These are phyloP conservation scores for Cremastinae sp. DNA, from an alignment of 2,888 invertebrate species.

Conservation along the genomic window DNA sequence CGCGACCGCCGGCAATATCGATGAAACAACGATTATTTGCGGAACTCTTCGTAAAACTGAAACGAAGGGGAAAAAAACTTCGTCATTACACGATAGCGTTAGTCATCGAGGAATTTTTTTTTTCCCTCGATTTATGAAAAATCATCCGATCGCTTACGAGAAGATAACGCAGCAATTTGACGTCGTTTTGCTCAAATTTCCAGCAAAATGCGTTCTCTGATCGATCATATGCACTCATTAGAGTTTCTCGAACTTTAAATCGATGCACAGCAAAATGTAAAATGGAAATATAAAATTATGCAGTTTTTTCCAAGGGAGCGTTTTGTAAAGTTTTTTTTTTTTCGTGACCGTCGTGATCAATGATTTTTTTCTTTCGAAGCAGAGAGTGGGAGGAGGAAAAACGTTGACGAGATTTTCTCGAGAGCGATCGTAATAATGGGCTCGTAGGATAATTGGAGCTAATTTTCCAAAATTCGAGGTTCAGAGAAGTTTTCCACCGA, in stretches of 20 bases:
- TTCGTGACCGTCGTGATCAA: background rate
- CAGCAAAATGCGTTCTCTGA: background rate
- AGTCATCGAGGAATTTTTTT: constrained; percentile 22
- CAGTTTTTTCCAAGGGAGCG: too few species aligned
- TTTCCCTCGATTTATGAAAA: constrained; percentile 2
- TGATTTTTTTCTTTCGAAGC: background rate
- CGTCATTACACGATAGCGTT: constrained; percentile 23
- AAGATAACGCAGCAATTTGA: constrained; percentile 5
- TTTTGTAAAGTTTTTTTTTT: too few species aligned
- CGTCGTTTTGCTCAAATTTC: background rate
- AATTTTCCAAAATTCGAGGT: constrained; percentile 56
- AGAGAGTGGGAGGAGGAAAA: background rate
- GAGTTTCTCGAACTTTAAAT: too few species aligned
- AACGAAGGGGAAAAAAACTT: constrained; percentile 18
- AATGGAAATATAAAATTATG: too few species aligned
- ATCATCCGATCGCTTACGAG: background rate
- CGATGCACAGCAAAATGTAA: too few species aligned
- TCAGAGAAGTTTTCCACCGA: constrained; percentile 40
- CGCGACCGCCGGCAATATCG: constrained; percentile 10
- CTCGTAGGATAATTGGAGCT: constrained; percentile 49
- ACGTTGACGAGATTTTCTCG: background rate
- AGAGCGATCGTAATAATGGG: constrained; percentile 34
- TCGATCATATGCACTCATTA: background rate
- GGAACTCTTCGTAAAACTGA: constrained; percentile 6
- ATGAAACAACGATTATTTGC: constrained; percentile 33